A percentile compares a stretch with the other conserved stretches of the same genome.
phyloP scores from a whole-genome alignment of 2,888 invertebrate genomes.

The Venustoraphidia nigricollis region DNA sequence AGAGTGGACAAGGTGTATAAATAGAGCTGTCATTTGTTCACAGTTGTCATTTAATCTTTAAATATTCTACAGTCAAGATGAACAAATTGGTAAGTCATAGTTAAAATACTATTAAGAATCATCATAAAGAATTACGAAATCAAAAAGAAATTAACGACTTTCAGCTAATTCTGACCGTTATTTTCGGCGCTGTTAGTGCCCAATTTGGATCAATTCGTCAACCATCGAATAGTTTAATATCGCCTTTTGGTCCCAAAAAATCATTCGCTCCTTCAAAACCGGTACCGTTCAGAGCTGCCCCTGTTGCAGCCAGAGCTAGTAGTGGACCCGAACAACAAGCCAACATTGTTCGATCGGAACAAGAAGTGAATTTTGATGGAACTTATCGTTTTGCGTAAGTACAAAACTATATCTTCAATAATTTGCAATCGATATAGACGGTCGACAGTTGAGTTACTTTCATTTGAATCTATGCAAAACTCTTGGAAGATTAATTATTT shows the following conservation, averaged over 20 bases:
- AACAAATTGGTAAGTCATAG: background rate
- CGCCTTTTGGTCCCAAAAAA: background rate
- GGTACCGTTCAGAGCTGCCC: background rate
- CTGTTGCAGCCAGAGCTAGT: background rate
- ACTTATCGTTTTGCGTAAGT: constrained; percentile 33
- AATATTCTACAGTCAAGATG: background rate
- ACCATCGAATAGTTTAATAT: constrained; percentile 3
- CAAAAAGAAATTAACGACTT: background rate
- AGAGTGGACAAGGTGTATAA: too few species aligned
- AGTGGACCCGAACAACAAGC: constrained; percentile 20
- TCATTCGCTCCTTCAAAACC: background rate
- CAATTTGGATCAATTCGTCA: constrained; percentile 15
- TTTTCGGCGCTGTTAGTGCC: constrained; percentile 25
- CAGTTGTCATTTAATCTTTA: too few species aligned
- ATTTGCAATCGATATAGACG: too few species aligned
- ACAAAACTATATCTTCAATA: background rate
- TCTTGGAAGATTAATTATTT: too few species aligned
- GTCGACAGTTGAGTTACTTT: too few species aligned
- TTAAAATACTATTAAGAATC: background rate
- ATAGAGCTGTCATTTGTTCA: too few species aligned
- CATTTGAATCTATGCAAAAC: too few species aligned
- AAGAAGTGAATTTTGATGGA: constrained; percentile 31
- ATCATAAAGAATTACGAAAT: background rate
- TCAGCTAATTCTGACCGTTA: constrained; percentile 21
- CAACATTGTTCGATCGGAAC: constrained; percentile 25